These are phyloP conservation scores for Clytia hemisphaerica DNA, from an alignment of 30 jellyfish, hydroid and myxozoan genomes.

Conservation along the genomic window DNA sequence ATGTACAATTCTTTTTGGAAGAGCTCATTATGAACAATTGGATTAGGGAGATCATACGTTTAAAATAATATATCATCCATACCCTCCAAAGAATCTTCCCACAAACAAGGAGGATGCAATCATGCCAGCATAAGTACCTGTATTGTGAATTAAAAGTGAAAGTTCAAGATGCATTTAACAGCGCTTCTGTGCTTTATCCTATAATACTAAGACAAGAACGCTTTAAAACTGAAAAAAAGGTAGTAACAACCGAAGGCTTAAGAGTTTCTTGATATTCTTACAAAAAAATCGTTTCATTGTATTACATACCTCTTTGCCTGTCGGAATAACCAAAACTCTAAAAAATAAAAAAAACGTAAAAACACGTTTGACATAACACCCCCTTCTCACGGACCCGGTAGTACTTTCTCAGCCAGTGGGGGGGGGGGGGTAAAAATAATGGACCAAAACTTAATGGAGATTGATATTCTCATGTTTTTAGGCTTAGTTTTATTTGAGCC, in stretches of 20 bases:
- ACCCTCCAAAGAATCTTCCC: constrained; percentile 83
- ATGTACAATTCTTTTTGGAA: too few species aligned
- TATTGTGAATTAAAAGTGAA: neutral
- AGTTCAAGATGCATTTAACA: neutral
- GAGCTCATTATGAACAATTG: too few species aligned
- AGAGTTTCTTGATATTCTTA: too few species aligned
- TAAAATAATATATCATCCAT: too few species aligned
- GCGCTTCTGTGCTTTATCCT: neutral
- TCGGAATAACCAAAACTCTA: constrained; percentile 76
- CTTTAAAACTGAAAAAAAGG: neutral
- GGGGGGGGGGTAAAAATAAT: too few species aligned
- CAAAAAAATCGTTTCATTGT: neutral
- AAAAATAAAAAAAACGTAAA: neutral
- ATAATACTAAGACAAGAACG: neutral
- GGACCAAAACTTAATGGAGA: too few species aligned
- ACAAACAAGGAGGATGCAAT: constrained; percentile 63
- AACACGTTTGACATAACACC: neutral
- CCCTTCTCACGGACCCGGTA: too few species aligned
- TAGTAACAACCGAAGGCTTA: too few species aligned
- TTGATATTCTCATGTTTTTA: too few species aligned
- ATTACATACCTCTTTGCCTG: constrained; percentile 42
- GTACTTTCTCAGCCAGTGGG: too few species aligned
- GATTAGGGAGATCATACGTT: too few species aligned
- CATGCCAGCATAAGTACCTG: constrained; percentile 73
- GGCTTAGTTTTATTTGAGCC: too few species aligned